Base-by-base conservation (phyloP, 2,113 vertebrate genomes). In the Morphnarchus princeps region DNA sequence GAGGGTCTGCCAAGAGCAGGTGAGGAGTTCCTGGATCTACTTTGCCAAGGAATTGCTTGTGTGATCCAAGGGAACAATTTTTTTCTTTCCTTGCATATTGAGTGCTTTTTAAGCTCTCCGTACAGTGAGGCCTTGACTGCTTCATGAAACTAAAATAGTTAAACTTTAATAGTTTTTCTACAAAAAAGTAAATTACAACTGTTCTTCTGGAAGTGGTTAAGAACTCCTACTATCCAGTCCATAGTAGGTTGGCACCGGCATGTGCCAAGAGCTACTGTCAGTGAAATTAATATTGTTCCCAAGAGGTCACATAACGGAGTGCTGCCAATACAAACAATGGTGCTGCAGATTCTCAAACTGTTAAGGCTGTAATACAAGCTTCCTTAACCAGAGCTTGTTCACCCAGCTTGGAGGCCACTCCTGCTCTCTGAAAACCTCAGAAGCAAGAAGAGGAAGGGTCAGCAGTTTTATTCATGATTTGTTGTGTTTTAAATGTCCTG, bases 231-330 rank as follows among this genome's bases (percentile, higher is more conserved):
- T 81, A 29, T 83, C 69, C 13, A 59, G 62, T 81, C 91, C 11
- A 2, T 83, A 58, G 70, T 4, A 70, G 59, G 58, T 7, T 96
- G 96, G 88, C 93, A 95, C 38, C 0, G 2, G 26, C 15, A 61
- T 93, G 76, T 93, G 96, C 95, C 95, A 94, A 92, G 87, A 93
- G 87, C 93, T 94, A 94, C 96, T 85, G 95, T 91, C 82, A 70
- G 71, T 88, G 95, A 94, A 90, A 90, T 90, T 58, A 81, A 73
- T 96, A 88, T 90, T 90, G 92, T 55, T 96, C 95, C 95, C 90
- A 34, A 66, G 95, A 73, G 90, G 79, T 86, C 92, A 13, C 18
- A 3, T 85, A 86, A 70, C 2, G 0, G 63, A 81, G 67, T 3
- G 26, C 59, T 97, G 97, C 97, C 93, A 94, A 22, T 7, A 36